A percentile compares a stretch with the other conserved stretches of the same genome.
Evolutionary conservation across 2,888 invertebrate genomes (phyloP).

Genomic region (Acronicta alni): DNA sequence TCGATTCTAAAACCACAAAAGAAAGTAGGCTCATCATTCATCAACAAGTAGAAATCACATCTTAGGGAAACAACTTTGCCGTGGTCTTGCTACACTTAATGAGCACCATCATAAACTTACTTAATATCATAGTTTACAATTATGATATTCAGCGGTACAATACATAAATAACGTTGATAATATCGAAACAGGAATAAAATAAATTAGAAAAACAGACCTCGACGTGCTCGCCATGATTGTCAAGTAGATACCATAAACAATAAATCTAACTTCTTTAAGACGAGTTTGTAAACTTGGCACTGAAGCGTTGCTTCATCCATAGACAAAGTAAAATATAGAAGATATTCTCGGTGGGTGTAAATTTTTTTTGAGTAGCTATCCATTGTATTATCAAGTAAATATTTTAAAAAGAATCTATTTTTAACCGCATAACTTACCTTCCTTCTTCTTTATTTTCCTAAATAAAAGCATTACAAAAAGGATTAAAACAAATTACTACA

Average conservation of each 20-base stretch:
- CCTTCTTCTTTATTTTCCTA: too few species aligned
- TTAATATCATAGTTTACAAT: constrained; percentile 63
- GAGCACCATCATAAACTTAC: constrained; percentile 68
- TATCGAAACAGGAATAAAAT: constrained; percentile 73
- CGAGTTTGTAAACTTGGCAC: constrained; percentile 30
- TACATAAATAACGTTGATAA: constrained; percentile 62
- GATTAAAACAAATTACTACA: too few species aligned
- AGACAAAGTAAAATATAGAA: constrained; percentile 24
- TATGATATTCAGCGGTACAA: constrained; percentile 64
- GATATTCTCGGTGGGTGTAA: constrained; percentile 23
- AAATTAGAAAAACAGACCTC: constrained; percentile 88
- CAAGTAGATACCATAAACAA: constrained; percentile 70
- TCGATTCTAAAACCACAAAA: constrained; percentile 90
- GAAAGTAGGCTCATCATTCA: constrained; percentile 73
- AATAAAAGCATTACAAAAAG: too few species aligned
- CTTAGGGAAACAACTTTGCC: constrained; percentile 60
- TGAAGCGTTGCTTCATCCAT: constrained; percentile 31
- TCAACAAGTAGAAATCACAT: constrained; percentile 78
- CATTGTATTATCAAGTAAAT: too few species aligned
- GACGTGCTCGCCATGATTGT: constrained; percentile 92
- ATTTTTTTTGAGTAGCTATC: too few species aligned
- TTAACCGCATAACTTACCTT: too few species aligned
- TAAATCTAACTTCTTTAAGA: constrained; percentile 38
- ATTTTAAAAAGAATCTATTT: too few species aligned
- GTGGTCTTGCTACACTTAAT: constrained; percentile 53